phyloP scores from a whole-genome alignment of 2,113 vertebrate genomes.

The Dissostichus mawsoni region DNA sequence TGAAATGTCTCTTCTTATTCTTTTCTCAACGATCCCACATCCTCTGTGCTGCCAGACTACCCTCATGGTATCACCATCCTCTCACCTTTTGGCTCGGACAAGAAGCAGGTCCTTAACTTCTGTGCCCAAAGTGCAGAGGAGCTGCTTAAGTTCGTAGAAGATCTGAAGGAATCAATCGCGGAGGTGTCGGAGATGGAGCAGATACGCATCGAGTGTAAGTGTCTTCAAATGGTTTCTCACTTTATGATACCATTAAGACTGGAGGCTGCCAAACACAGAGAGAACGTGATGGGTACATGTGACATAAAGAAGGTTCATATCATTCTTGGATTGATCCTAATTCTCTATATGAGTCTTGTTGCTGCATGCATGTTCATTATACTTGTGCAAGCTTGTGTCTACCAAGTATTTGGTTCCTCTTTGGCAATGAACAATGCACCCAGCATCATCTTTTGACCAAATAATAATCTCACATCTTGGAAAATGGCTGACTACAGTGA shows the following conservation, averaged over 20 bases:
- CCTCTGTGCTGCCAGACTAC: slow-evolving; percentile 86
- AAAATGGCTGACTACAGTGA: background rate
- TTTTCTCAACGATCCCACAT: background rate
- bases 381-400: background rate
- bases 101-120: slow-evolving; percentile 96
- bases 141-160: slow-evolving; percentile 97
- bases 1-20: background rate
- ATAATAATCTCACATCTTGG: slow-evolving; percentile 31
- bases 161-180: slow-evolving; percentile 97
- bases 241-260: background rate
- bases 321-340: no score
- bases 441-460: slow-evolving; percentile 1
- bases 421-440: background rate
- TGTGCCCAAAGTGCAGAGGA: slow-evolving; percentile 96
- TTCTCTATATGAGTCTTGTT: background rate
- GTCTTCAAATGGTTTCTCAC: background rate
- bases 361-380: background rate
- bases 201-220: slow-evolving; percentile 97
- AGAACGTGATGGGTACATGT: background rate
- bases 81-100: slow-evolving; percentile 94
- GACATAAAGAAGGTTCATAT: background rate
- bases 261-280: background rate
- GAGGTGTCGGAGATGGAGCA: slow-evolving; percentile 99
- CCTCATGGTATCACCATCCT: slow-evolving; percentile 97
- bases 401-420: background rate